Evolutionary conservation across 2,113 vertebrate genomes (phyloP).

Genomic region (Columbina picui): DNA sequence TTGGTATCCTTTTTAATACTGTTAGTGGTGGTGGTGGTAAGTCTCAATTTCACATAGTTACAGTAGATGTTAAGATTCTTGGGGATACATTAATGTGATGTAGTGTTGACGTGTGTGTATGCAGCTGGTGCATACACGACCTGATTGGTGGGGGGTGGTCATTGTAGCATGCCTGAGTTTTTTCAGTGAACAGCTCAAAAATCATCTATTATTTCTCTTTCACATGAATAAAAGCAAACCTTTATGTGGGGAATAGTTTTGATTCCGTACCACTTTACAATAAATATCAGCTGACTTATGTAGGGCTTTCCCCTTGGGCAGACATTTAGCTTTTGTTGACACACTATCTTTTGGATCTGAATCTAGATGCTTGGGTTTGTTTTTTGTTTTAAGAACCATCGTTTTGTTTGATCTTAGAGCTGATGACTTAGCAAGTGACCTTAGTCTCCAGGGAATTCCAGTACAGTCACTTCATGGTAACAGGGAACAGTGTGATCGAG

Average conservation of each 20-base stretch:
- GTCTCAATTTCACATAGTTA: neutral
- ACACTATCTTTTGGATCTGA: neutral
- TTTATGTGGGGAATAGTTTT: neutral
- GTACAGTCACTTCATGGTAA: conserved; percentile 94
- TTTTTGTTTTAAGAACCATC: neutral
- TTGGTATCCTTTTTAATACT: neutral
- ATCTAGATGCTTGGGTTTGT: neutral
- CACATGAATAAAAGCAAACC: neutral
- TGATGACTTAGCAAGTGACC: conserved; percentile 93
- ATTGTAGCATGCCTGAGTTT: neutral
- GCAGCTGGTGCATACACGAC: neutral
- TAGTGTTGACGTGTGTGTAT: neutral
- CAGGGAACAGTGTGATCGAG: conserved; percentile 91
- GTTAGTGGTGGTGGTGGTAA: neutral
- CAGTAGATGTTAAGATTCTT: neutral
- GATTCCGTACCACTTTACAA: neutral
- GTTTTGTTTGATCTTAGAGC: conserved; percentile 75
- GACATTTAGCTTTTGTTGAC: neutral
- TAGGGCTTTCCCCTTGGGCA: neutral
- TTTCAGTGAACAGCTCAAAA: neutral
- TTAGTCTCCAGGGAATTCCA: conserved; percentile 85
- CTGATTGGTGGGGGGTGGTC: neutral
- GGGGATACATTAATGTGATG: neutral
- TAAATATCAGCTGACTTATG: neutral
- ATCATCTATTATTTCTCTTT: neutral